phyloP scores from a whole-genome alignment of 2,797 vertebrate genomes.

The Vipera ursinii region DNA sequence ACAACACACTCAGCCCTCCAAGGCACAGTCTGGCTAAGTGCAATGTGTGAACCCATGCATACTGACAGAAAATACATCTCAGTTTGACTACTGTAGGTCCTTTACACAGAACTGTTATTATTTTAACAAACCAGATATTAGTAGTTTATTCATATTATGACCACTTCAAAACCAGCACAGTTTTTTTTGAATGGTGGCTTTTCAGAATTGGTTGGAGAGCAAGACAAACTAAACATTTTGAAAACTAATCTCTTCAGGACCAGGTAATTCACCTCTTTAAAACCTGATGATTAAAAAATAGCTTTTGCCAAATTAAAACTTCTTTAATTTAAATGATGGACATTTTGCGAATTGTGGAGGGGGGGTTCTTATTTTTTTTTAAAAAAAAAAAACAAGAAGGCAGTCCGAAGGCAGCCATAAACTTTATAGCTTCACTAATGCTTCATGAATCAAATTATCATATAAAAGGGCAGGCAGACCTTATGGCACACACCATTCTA shows the following conservation, averaged over 20 bases:
- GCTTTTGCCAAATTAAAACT: not conserved
- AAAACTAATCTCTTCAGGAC: conserved; percentile 9
- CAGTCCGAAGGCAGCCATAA: conserved; percentile 25
- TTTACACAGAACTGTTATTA: not conserved
- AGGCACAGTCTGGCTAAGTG: not conserved
- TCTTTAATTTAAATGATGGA: not conserved
- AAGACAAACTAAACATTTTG: not conserved
- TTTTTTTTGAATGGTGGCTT: not conserved
- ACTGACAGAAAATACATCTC: not conserved
- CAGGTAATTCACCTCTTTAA: not conserved
- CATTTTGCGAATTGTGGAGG: not conserved
- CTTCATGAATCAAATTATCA: conserved; percentile 63
- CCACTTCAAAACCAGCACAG: not conserved
- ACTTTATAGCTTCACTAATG: conserved; percentile 44
- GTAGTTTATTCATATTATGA: no score
- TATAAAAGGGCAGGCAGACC: conserved; percentile 70
- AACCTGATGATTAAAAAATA: not conserved
- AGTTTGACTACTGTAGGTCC: not conserved
- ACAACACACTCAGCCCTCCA: not conserved
- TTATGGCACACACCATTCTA: conserved; percentile 66
- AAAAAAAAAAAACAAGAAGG: not conserved
- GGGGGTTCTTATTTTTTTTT: conserved; percentile 7
- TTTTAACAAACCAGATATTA: not conserved
- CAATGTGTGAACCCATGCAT: not conserved
- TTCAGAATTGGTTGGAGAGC: accelerated